Evolutionary conservation across 2,113 vertebrate genomes (phyloP).

Genomic region (Hemichromis elongatus): DNA sequence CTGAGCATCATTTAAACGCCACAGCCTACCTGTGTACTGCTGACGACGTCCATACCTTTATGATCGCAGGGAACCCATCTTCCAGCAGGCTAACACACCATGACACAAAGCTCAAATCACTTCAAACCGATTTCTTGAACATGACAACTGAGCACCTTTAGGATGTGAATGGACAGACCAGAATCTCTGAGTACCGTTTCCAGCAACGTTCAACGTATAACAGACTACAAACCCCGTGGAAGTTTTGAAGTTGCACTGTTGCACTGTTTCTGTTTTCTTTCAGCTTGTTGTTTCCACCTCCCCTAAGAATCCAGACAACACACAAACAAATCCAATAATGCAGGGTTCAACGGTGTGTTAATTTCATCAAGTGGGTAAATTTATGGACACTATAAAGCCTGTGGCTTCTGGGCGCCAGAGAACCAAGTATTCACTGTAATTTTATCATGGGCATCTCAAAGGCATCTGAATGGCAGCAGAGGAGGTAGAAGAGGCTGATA

Average conservation of each 20-base stretch:
- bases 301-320: conserved; percentile 3
- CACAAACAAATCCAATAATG: conserved; percentile 22
- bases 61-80: neutral
- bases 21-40: neutral
- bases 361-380: conserved; percentile 60
- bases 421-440: conserved; percentile 10
- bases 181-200: neutral
- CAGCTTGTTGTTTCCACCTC: neutral
- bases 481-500: neutral
- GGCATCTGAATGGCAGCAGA: conserved; percentile 24
- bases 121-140: neutral
- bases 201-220: neutral
- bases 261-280: neutral
- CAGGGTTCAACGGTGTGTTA: conserved; percentile 44
- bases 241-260: neutral
- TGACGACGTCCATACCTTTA: neutral
- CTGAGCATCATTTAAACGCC: neutral
- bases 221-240: neutral
- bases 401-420: conserved; percentile 2
- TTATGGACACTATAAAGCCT: conserved; percentile 22
- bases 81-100: neutral
- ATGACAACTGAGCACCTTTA: neutral
- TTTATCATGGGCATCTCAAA: conserved; percentile 34
- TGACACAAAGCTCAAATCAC: neutral
- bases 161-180: neutral